Evolutionary conservation across 2,888 invertebrate species (phyloP), one percentile per base, ranked within the genome.

Genomic region (Xanthorhoe spadicearia): DNA sequence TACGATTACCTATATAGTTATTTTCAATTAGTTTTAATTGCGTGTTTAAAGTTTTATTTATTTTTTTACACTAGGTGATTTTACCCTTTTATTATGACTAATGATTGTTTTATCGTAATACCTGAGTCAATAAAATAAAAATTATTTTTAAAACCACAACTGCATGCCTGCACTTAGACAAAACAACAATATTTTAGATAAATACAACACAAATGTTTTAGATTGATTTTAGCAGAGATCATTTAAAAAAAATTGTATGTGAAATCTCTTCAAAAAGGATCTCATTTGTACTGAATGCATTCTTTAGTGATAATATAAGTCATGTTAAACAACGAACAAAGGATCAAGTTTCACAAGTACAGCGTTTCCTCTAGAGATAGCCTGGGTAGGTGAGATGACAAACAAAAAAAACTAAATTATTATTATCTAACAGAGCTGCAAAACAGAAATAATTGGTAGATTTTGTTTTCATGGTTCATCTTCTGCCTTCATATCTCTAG

Each of bases 21-120:
- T 50, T 18, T 17, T 23, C 17, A 56, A 64, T 64, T 50, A 59
- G 46, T 18, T 61, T 46, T 55, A 55, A 15, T 28, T 50, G 48
- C 38, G 62, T 63, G 59, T 62, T 54, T 61, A 49, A 66, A 52
- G 28, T 55, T 55, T 10, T 62, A 63, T 67, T 66, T 67, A 67
- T 63, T 64, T 61, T 66, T 23, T 59, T 63, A 63, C 51, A 63
- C 19, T 61, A 55, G 59, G 55, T 56, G 51, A 19, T 58, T 63
- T 60, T 52, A 67, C 59, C 63, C 49, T 53, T 59, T 62, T 58
- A 58, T 54, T 43, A 57, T 57, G 10, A 59, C 60, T 52, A 50
- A 57, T 57, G 10, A 59, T 64, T 52, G 17, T 60, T 63, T 64
- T 52, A 59, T 43, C 13, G 17, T 19, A 52, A 53, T 61, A 58